phyloP scores from a whole-genome alignment of 2,797 vertebrate species.

The Lepilemur ruficaudatus region DNA sequence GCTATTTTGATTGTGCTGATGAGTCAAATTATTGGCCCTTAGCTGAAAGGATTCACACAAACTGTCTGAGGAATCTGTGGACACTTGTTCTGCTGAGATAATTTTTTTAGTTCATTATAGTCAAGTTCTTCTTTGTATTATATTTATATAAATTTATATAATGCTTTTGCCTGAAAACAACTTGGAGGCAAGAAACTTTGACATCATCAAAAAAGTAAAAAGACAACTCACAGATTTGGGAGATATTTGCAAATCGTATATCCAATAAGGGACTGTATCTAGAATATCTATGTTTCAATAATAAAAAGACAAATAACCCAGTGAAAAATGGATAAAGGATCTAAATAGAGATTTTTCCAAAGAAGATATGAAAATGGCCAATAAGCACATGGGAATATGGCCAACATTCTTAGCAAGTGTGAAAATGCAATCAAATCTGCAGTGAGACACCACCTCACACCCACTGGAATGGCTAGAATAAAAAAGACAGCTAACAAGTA shows the following conservation, averaged over 20 bases:
- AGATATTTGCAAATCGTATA: background rate
- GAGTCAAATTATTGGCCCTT: background rate
- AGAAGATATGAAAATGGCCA: background rate
- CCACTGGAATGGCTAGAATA: background rate
- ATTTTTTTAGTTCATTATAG: background rate
- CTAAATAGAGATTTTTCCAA: background rate
- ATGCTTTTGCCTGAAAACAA: background rate
- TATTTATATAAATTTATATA: rapidly evolving
- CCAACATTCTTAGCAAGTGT: background rate
- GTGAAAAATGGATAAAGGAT: background rate
- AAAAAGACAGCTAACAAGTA: background rate
- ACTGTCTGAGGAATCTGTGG: background rate
- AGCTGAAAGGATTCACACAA: background rate
- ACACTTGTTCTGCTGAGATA: background rate
- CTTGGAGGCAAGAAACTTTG: background rate
- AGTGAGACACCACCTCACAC: background rate
- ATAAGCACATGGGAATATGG: background rate
- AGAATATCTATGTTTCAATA: background rate
- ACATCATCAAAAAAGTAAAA: background rate
- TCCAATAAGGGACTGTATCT: background rate
- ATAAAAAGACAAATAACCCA: background rate
- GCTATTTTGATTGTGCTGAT: background rate
- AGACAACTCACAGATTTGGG: background rate
- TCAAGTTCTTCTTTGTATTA: background rate
- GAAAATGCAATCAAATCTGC: background rate